Percentiles rank a stretch among this genome's conserved stretches.
phyloP scores from a whole-genome alignment of 2,113 vertebrate species.

The Euleptes europaea region DNA sequence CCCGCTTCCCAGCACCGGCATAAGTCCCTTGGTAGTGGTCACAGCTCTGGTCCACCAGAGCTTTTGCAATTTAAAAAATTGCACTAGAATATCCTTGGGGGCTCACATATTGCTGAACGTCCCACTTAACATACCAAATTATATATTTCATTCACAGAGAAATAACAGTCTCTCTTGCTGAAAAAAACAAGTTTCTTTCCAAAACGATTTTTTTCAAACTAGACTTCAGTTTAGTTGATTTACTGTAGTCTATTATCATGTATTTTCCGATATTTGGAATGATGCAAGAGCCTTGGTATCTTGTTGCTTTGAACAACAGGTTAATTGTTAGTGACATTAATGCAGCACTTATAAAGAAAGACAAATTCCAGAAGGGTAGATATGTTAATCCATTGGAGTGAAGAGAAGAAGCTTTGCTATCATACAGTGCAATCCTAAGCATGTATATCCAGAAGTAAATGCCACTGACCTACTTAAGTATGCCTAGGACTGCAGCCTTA shows the following conservation, averaged over 20 bases:
- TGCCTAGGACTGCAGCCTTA: too few species aligned
- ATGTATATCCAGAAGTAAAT: too few species aligned
- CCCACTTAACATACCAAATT: conserved; percentile 65
- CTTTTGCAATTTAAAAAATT: too few species aligned
- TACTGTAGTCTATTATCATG: not conserved
- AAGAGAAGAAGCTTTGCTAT: too few species aligned
- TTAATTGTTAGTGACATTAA: not conserved
- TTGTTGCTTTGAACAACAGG: not conserved
- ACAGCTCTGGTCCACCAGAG: too few species aligned
- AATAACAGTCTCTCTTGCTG: not conserved
- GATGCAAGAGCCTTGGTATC: not conserved
- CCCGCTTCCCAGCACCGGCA: too few species aligned
- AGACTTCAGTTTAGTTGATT: not conserved
- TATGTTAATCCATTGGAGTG: too few species aligned
- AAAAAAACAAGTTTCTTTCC: conserved; percentile 7
- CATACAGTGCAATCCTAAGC: too few species aligned
- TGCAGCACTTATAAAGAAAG: too few species aligned
- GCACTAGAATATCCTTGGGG: not conserved
- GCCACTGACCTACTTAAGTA: too few species aligned
- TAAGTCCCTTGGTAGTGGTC: too few species aligned
- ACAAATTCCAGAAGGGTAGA: too few species aligned
- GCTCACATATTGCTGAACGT: conserved; percentile 32
- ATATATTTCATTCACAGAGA: conserved; percentile 2
- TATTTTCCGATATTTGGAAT: not conserved
- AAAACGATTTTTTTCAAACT: not conserved